Conservation (phyloP, 2,888 invertebrate species). For the Parnassius orleans region DNA sequence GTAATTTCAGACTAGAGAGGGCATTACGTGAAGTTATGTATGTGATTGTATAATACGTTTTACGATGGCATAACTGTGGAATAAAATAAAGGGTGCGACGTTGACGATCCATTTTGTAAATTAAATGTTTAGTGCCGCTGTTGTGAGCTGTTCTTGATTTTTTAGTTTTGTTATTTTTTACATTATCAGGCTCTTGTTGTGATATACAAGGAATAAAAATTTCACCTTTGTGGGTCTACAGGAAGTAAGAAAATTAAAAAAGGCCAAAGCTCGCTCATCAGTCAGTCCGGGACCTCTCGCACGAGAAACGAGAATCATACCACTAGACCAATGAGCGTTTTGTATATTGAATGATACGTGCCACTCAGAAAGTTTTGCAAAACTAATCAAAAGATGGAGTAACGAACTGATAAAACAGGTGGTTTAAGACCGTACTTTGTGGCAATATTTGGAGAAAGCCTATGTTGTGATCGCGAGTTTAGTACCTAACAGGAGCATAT, state of each 20-base stretch:
- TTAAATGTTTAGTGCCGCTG: constrained; percentile 17
- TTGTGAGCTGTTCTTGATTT: constrained; percentile 3
- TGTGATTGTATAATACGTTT: constrained; percentile 41
- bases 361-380: no score
- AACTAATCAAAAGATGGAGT: no score
- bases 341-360: no score
- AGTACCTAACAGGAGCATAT: no score
- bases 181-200: neutral
- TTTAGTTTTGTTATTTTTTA: neutral
- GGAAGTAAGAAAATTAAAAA: neutral
- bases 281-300: constrained; percentile 83
- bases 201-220: no score
- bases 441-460: no score
- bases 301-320: constrained; percentile 83
- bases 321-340: constrained; percentile 80
- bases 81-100: constrained; percentile 23
- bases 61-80: constrained; percentile 32
- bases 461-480: no score
- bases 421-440: no score
- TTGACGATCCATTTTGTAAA: constrained; percentile 25
- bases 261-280: constrained; percentile 63
- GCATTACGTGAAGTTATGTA: constrained; percentile 41
- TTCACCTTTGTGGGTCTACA: no score
- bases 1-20: constrained; percentile 48
- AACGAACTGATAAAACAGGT: no score